Base-by-base conservation (phyloP, 2,888 invertebrate species). In the Nineta flava region DNA sequence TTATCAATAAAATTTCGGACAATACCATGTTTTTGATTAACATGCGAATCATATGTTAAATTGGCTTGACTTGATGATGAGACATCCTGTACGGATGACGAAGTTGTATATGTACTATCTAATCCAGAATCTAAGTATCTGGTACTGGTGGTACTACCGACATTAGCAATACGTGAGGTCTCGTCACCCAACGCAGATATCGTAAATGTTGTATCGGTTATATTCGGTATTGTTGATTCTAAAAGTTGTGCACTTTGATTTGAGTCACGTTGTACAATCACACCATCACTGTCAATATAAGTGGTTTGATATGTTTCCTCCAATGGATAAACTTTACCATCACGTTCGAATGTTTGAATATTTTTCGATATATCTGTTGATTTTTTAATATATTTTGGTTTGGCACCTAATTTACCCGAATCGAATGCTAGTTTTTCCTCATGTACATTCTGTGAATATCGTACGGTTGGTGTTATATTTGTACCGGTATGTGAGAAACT, bases 391-490 rank as follows among this genome's bases (percentile, higher is more conserved):
- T 44, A 60, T 62, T 57, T 64, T 60, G 1, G 67, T 65, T 53
- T 62, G 53, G 46, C 53, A 54, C 32, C 76, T 51, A 72, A 72
- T 59, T 73, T 71, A 3, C 72, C 74, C 6, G 74, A 70, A 55
- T 77, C 77, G 58, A 71, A 78, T 41, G 69, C 71, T 5, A 74
- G 70, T 55, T 72, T 69, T 62, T 70, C 71, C 47, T 76, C 73
- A 54, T 69, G 71, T 51, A 70, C 70, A 58, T 74, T 69, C 55
- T 71, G 67, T 53, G 71, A 70, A 53, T 73, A 70, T 47, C 72
- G 72, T 46, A 73, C 65, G 62, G 77, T 71, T 10, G 77, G 73
- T 44, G 69, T 68, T n/a, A 77, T 72, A 53, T 70, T 71, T 6
- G 77, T 77, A 15, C 78, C 78, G 55, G 69, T 71, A 35, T 69